These are phyloP conservation scores for Drosophila sturtevanti DNA, from an alignment of 1,140 invertebrate genomes.

Conservation along the genomic window DNA sequence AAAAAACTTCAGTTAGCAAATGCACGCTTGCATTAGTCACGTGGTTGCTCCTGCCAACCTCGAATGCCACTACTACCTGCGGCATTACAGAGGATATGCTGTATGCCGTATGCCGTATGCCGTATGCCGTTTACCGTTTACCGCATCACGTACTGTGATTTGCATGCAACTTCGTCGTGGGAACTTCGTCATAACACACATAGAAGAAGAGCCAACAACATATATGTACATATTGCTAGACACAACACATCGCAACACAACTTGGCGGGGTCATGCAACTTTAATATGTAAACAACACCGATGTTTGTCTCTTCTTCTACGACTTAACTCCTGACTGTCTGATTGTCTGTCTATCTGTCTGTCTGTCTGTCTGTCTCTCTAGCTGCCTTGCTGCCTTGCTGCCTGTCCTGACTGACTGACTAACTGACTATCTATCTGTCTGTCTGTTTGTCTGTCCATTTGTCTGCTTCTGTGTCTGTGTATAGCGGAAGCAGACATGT, in stretches of 20 bases:
- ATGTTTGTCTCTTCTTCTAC: slow-evolving; percentile 33
- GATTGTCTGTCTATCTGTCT: slow-evolving; percentile 32
- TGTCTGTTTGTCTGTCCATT: slow-evolving; percentile 24
- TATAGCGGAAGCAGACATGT: slow-evolving; percentile 77
- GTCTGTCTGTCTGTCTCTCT: slow-evolving; percentile 33
- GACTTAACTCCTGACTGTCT: slow-evolving; percentile 12
- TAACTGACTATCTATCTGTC: slow-evolving; percentile 41
- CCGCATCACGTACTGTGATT: slow-evolving; percentile 38
- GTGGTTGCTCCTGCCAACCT: slow-evolving; percentile 6
- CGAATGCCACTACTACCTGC: not conserved
- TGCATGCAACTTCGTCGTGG: slow-evolving; percentile 54
- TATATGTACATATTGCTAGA: slow-evolving; percentile 15
- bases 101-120: slow-evolving; percentile 1
- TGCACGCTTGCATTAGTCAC: slow-evolving; percentile 4
- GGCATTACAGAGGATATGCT: not conserved
- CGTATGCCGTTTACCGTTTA: not conserved
- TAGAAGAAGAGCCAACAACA: not conserved
- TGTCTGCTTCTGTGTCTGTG: slow-evolving; percentile 46
- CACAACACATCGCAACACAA: slow-evolving; percentile 29
- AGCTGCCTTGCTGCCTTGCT: not conserved
- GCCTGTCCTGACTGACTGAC: slow-evolving; percentile 36
- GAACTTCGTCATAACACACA: slow-evolving; percentile 46
- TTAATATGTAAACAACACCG: slow-evolving; percentile 79
- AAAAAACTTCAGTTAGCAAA: slow-evolving; percentile 5
- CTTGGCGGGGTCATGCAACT: slow-evolving; percentile 74